These are phyloP conservation scores for Sympetrum striolatum DNA, from an alignment of 2,888 invertebrate genomes.

Conservation along the genomic window DNA sequence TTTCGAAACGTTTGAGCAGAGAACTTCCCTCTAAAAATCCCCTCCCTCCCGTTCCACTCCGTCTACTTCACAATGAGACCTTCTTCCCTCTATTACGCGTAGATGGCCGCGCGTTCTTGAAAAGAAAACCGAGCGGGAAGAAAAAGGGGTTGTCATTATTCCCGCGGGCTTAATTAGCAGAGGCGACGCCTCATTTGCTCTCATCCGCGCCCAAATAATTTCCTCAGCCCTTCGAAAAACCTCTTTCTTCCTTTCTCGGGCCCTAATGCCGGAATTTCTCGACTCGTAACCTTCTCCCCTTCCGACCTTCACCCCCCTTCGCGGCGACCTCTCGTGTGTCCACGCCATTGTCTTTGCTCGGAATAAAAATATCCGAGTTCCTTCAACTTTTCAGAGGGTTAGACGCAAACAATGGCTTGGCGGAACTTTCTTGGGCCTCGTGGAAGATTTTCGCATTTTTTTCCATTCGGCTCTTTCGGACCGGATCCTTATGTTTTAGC, in stretches of 20 bases:
- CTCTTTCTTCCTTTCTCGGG: background rate
- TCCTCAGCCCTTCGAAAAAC: background rate
- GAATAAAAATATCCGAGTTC: background rate
- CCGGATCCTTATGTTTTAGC: background rate
- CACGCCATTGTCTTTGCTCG: background rate
- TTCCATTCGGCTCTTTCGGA: background rate
- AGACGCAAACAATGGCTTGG: background rate
- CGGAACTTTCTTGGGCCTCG: background rate
- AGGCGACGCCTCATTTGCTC: slow-evolving; percentile 37
- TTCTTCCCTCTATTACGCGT: background rate
- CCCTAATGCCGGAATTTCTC: slow-evolving; percentile 1
- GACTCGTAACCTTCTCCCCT: background rate
- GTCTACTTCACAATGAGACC: background rate
- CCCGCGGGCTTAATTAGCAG: slow-evolving; percentile 32
- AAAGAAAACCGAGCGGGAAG: background rate
- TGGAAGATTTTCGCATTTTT: background rate
- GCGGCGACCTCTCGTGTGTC: background rate
- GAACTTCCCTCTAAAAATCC: background rate
- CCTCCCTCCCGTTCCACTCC: background rate
- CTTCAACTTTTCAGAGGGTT: background rate
- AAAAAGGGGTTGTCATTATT: slow-evolving; percentile 9
- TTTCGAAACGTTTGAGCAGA: background rate
- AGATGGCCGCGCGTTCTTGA: background rate
- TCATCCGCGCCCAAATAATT: slow-evolving; percentile 18
- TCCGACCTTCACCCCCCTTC: background rate